Evolutionary conservation across 2,113 vertebrate genomes (phyloP), one percentile per base, ranked within the genome.

Genomic region (Zosterops japonicus): DNA sequence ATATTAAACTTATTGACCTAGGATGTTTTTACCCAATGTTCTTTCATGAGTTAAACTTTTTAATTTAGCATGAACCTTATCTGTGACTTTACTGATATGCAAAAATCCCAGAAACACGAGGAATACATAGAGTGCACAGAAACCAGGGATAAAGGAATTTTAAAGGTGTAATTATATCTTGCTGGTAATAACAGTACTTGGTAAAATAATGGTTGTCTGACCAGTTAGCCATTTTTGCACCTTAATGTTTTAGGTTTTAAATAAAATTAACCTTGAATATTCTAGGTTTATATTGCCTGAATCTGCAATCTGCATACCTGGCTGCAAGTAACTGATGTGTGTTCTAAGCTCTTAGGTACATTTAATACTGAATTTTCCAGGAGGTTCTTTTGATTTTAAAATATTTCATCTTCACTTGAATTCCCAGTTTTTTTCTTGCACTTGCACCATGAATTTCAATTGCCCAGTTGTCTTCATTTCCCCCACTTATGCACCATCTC

Each of bases 121-220:
- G 24, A 79, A 65, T 63, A 33, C 4, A 0, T 11, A 3, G 0
- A 42, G 14, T 39, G 14, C 17, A 8, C 19, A 39, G 29, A 16
- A 33, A 27, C 53, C 8, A 18, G n/a, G 13, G 14, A 28, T 57
- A 65, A 61, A 79, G 33, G 64, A 11, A 11, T 77, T 83, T 39
- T 80, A 36, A 79, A 80, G 41, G 4, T 35, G 4, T 60, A 12
- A 24, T 82, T 42, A 41, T 9, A 15, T 75, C n/a, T 76, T 29
- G 65, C 50, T 60, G 35, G 6, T 87, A 50, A 9, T 41, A 64
- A 22, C 14, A 72, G 12, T 55, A n/a, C 22, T 36, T n/a, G 14
- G 49, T 87, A 55, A 83, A 93, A 42, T 69, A 69, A 50, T 7
- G 18, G 18, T 83, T 44, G 7, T 55, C 63, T 83, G 70, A 42